Evolutionary conservation across 1,140 invertebrate species (phyloP).

Genomic region (Halyomorpha halys): DNA sequence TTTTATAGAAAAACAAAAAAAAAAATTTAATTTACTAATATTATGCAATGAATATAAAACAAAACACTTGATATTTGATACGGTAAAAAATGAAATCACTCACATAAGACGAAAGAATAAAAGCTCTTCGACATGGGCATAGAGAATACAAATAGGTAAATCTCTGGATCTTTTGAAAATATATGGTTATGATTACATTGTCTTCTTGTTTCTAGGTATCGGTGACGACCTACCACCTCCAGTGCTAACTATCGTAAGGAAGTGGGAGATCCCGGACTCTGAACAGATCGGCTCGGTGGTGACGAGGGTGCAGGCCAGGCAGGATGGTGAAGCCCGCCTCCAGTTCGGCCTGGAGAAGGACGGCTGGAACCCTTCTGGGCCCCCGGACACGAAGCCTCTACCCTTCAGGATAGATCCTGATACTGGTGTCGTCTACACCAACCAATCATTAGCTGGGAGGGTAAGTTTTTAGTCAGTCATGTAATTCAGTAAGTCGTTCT

Average conservation of each 20-base stretch:
- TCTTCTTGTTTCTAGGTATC: not conserved
- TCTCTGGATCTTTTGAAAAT: too few species aligned
- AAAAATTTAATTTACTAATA: too few species aligned
- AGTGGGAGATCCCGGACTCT: slow-evolving; percentile 53
- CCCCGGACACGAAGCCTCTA: slow-evolving; percentile 35
- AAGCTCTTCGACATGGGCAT: too few species aligned
- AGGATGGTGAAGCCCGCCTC: slow-evolving; percentile 49
- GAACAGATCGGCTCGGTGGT: slow-evolving; percentile 53
- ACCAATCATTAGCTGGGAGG: slow-evolving; percentile 52
- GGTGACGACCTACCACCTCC: slow-evolving; percentile 35
- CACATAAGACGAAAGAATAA: too few species aligned
- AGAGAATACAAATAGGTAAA: too few species aligned
- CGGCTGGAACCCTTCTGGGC: slow-evolving; percentile 31
- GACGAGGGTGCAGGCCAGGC: slow-evolving; percentile 45
- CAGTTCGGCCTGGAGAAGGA: slow-evolving; percentile 50
- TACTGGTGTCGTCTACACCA: slow-evolving; percentile 56
- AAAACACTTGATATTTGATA: too few species aligned
- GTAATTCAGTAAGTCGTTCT: too few species aligned
- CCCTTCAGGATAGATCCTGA: slow-evolving; percentile 58
- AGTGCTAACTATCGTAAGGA: slow-evolving; percentile 45
- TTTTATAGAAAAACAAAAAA: too few species aligned
- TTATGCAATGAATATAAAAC: too few species aligned
- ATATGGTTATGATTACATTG: too few species aligned
- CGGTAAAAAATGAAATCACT: too few species aligned
- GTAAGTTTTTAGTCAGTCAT: slow-evolving; percentile 38